A percentile compares a stretch with the other conserved stretches of the same genome.
These are phyloP conservation scores for Heliconius hermathena DNA, from an alignment of 1,140 invertebrate species.

Conservation along the genomic window DNA sequence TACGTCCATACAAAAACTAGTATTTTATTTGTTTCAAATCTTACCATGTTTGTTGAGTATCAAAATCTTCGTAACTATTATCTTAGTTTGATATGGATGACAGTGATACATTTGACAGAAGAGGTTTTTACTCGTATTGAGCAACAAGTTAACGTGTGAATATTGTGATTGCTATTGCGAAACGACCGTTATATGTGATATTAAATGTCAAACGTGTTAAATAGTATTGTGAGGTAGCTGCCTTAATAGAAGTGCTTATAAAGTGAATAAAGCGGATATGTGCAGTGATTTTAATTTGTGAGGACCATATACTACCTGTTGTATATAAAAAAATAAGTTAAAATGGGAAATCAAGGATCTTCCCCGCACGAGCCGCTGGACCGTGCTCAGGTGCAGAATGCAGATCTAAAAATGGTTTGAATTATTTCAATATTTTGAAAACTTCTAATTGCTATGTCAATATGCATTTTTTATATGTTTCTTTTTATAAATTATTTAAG, in stretches of 20 bases:
- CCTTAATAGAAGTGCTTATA: slow-evolving; percentile 31
- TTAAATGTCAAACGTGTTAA: slow-evolving; percentile 32
- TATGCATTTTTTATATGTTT: too few relatives aligned
- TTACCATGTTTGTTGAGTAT: slow-evolving; percentile 72
- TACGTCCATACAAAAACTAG: slow-evolving; percentile 47
- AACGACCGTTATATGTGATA: slow-evolving; percentile 50
- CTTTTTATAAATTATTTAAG: too few relatives aligned
- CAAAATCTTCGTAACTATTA: slow-evolving; percentile 70
- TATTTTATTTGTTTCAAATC: slow-evolving; percentile 68
- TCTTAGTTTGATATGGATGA: slow-evolving; percentile 63
- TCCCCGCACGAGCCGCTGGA: slow-evolving; percentile 86
- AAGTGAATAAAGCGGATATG: slow-evolving; percentile 46
- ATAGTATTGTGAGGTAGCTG: slow-evolving; percentile 29
- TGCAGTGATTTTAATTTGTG: slow-evolving; percentile 34
- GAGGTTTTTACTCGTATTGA: slow-evolving; percentile 56
- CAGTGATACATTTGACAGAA: slow-evolving; percentile 53
- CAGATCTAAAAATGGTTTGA: slow-evolving; percentile 75
- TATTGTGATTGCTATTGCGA: slow-evolving; percentile 44
- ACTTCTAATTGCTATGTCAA: too few relatives aligned
- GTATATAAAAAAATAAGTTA: slow-evolving; percentile 35
- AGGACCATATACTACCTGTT: slow-evolving; percentile 18
- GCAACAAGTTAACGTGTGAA: slow-evolving; percentile 53
- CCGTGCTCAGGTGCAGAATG: slow-evolving; percentile 74
- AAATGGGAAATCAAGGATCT: slow-evolving; percentile 87
- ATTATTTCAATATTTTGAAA: slow-evolving; percentile 17